Evolutionary conservation across 1,140 invertebrate genomes (phyloP).

Genomic region (Branchinecta lindahli): DNA sequence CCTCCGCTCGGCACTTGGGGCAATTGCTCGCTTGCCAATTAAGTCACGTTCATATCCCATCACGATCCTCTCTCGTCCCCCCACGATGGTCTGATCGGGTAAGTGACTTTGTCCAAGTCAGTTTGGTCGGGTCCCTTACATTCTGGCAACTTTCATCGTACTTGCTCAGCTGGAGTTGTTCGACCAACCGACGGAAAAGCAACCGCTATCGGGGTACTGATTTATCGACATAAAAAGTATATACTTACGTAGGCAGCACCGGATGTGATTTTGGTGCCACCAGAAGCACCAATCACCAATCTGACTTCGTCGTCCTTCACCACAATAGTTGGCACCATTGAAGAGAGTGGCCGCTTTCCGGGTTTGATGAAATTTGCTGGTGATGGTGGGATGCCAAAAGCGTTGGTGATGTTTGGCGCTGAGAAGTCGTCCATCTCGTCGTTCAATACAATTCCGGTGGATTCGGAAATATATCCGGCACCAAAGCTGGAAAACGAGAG

Average conservation of each 20-base stretch:
- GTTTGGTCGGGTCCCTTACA: no score
- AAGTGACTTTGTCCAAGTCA: no score
- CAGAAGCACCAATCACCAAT: conserved; percentile 74
- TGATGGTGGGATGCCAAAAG: conserved; percentile 52
- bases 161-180: no score
- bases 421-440: conserved; percentile 94
- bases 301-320: conserved; percentile 46
- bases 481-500: conserved; percentile 46
- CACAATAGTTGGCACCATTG: conserved; percentile 75
- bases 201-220: no score
- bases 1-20: no score
- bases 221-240: no score
- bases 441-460: conserved; percentile 84
- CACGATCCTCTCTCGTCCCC: no score
- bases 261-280: conserved; percentile 77
- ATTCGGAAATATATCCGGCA: conserved; percentile 49
- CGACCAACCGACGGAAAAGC: no score
- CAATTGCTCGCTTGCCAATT: no score
- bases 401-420: conserved; percentile 53
- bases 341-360: conserved; percentile 70
- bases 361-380: conserved; percentile 57
- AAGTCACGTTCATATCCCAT: no score
- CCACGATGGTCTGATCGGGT: no score
- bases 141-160: no score
- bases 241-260: conserved; percentile 53